Evolutionary conservation across 2,888 invertebrate species (phyloP), one percentile per base, ranked within the genome.

Genomic region (Galerucella calmariensis): DNA sequence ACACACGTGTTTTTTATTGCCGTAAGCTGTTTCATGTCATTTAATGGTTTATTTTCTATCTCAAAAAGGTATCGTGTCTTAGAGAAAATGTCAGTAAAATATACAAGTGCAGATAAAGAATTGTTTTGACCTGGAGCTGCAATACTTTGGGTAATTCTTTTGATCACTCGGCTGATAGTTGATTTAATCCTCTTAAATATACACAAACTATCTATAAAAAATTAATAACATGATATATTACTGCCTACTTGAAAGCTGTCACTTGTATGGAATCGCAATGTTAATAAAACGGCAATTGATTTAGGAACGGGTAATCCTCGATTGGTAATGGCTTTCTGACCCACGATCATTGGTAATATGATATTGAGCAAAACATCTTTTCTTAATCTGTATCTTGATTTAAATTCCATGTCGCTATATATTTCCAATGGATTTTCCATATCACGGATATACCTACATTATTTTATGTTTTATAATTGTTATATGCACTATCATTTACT

Each of bases 191-290:
- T 14, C 65, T 74, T 65, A 74, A 44, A 65, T 74, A 66, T 63
- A 67, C 72, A 72, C 58, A 72, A n/a, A 72, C 72, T 48, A 63
- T 70, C 70, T 63, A 27, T 41, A 70, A 70, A 41, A 48, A 70
- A 58, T 62, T 63, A 44, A 16, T 46, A 10, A 46, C 46, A 58
- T n/a, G 14, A 53, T 58, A 14, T 59, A 69, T 24, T 20, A 44
- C 62, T 48, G 27, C 16, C 62, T 61, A 53, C 58, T 10, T 53
- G 46, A 46, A 62, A 58, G 41, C 24, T 62, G 62, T 14, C 56
- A 63, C 70, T 70, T 70, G 63, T 41, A 44, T 27, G 48, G 27
- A 62, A 62, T 6, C 62, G 70, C 44, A 62, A 48, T 48, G 70
- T 48, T 41, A 14, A 41, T 20, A 65, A 41, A n/a, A 65, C 41